Base-by-base conservation (phyloP, 2,888 invertebrate genomes). In the Pegoplata infirma region DNA sequence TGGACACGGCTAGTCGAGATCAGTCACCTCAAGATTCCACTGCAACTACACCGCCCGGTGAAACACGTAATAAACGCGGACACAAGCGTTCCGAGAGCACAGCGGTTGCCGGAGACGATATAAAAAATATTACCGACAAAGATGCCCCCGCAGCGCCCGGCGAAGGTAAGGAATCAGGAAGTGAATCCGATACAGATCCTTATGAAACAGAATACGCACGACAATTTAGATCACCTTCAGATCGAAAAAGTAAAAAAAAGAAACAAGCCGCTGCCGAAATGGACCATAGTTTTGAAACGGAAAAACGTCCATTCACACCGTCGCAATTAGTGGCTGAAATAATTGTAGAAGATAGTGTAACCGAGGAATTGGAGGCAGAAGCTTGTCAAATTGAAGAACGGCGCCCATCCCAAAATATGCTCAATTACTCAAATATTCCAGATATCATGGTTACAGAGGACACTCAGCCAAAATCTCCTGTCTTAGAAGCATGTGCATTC, bases 41-140 rank as follows among this genome's bases (percentile, higher is more conserved):
- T 59, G 81, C 82, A 2, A 82, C 82, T 28, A 83, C 84, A 10
- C 85, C 86, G 21, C 81, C 84, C 0, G 84, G 82, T 14, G 89
- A 89, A 71, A 80, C 82, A 1, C 84, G 83, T 49, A n/a, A 12
- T 1, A 85, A 90, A 21, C 90, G 91, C 81, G 91, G 92, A 3
- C 92, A 92, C 78, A 90, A 92, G 75, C 89, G 92, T 16, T 90
- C 88, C 69, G 92, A 92, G 77, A 92, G 92, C 81, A 90, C 91
- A 5, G 88, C 87, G 1, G 82, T 86, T 19, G 81, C 83, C 2
- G 84, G 82, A 2, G 89, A 89, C 8, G 84, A 84, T 0, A 25
- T 85, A 12, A 87, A 86, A 72, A 82, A 82, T 14, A 68, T 85
- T 14, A 23, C 82, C 1, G 88, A 88, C 2, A 87, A 87, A 21